Conservation (phyloP, 1,140 invertebrate species). For the Orius insidiosus region DNA sequence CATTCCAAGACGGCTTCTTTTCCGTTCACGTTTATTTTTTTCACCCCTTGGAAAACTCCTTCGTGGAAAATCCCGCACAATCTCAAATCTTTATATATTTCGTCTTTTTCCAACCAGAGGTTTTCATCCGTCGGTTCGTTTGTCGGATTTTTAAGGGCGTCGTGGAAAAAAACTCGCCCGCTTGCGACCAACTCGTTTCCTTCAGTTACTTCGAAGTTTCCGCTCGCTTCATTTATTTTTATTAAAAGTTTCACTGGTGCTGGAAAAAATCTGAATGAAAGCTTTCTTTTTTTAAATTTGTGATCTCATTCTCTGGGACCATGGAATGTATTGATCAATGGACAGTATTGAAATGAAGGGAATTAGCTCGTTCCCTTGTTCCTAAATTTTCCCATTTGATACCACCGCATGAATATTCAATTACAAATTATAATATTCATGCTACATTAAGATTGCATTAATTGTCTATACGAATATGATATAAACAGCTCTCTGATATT, state of each 20-base stretch:
- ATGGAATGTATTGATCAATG: not conserved
- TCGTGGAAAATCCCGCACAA: constrained; percentile 87
- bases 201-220: constrained; percentile 86
- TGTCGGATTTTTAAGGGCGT: constrained; percentile 32
- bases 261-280: too few relatives aligned
- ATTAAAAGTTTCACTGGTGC: constrained; percentile 66
- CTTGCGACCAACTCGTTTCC: constrained; percentile 61
- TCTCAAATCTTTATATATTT: constrained; percentile 87
- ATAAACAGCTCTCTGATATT: too few relatives aligned
- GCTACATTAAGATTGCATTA: too few relatives aligned
- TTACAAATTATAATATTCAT: too few relatives aligned
- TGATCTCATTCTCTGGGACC: not conserved
- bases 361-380: not conserved
- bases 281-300: too few relatives aligned
- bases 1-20: constrained; percentile 37
- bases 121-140: constrained; percentile 27
- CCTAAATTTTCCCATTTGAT: not conserved
- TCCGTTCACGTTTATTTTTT: constrained; percentile 33
- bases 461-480: too few relatives aligned
- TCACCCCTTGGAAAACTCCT: constrained; percentile 71
- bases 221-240: constrained; percentile 69
- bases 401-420: too few relatives aligned
- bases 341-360: too few relatives aligned
- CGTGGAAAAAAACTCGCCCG: constrained; percentile 51
- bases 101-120: constrained; percentile 45